Conservation (phyloP, 2,797 vertebrate species). For the Odontamblyopus rebecca region DNA sequence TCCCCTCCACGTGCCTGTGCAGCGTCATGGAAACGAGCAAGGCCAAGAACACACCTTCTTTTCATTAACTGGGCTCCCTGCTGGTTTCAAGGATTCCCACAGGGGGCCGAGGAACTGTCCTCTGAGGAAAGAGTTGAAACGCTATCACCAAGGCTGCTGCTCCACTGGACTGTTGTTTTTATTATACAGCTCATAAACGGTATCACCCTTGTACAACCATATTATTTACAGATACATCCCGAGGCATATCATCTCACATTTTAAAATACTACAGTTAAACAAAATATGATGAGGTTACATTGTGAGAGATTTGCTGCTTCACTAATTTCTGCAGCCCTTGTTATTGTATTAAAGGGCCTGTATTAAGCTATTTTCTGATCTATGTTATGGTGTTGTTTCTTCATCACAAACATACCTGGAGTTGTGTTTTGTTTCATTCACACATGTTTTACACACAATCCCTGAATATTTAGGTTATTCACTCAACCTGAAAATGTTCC, state of each 20-base stretch:
- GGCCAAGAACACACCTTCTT: constrained; percentile 61
- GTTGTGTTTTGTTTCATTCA: no score
- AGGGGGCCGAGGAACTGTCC: neutral
- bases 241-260: neutral
- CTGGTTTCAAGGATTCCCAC: constrained; percentile 34
- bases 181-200: neutral
- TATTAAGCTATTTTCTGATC: no score
- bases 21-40: constrained; percentile 55
- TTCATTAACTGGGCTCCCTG: constrained; percentile 56
- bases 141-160: neutral
- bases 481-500: no score
- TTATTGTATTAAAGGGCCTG: no score
- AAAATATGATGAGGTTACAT: neutral
- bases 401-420: no score
- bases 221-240: neutral
- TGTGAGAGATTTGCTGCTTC: neutral
- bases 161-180: neutral
- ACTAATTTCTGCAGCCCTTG: no score
- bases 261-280: neutral
- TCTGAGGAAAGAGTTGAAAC: neutral
- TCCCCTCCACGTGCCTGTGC: constrained; percentile 30
- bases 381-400: no score
- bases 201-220: neutral
- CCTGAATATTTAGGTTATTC: no score
- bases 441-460: no score